A percentile compares a stretch with the other conserved stretches of the same genome.
These are phyloP conservation scores for Mormyrops boulengeri DNA, from an alignment of 2,797 vertebrate genomes.

Conservation along the genomic window DNA sequence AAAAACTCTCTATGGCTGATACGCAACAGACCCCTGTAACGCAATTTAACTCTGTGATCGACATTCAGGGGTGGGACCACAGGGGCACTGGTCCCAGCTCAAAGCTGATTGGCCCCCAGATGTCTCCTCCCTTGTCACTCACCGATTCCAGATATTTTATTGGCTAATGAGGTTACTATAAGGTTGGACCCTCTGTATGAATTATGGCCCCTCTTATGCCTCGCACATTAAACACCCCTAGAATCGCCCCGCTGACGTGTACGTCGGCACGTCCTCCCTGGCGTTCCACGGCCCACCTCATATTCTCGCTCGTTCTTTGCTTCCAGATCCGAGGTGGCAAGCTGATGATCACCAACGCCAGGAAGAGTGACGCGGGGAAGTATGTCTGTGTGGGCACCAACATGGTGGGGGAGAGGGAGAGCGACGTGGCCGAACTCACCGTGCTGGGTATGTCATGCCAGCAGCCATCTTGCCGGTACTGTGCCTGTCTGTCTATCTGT, in stretches of 20 bases:
- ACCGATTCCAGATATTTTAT: neutral
- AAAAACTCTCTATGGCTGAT: neutral
- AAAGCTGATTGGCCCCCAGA: neutral
- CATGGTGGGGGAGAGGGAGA: conserved; percentile 91
- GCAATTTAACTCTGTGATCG: neutral
- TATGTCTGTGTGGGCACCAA: conserved; percentile 92
- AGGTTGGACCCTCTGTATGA: neutral
- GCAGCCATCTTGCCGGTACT: neutral
- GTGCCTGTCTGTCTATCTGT: neutral
- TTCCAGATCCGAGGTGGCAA: conserved; percentile 89
- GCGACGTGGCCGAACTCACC: conserved; percentile 85
- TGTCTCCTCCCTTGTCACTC: neutral
- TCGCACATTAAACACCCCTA: neutral
- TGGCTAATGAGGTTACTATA: neutral
- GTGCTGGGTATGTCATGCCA: conserved; percentile 69
- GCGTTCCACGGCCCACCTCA: neutral
- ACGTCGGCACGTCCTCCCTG: neutral
- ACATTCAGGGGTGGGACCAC: neutral
- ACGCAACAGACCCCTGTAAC: neutral
- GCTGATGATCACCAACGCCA: conserved; percentile 90
- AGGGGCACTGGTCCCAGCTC: neutral
- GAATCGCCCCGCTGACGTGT: neutral
- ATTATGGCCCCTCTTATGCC: neutral
- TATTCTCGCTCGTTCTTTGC: conserved; percentile 25
- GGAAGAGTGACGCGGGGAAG: conserved; percentile 87